Base-by-base conservation (phyloP, 2,888 invertebrate species). In the Icerya purchasi region DNA sequence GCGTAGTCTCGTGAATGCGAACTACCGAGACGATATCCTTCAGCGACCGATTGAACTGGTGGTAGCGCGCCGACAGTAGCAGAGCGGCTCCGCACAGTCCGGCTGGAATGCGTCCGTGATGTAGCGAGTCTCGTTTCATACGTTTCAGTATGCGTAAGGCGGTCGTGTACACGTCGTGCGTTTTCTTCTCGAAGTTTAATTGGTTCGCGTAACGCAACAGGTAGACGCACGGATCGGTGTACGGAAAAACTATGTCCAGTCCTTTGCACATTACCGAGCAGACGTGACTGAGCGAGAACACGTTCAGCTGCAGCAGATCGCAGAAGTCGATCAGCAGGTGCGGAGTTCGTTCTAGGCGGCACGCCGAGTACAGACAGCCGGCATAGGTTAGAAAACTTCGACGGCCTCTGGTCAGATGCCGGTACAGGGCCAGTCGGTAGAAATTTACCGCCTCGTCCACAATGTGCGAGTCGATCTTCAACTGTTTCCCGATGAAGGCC, bases 81-180 rank as follows among this genome's bases (percentile, higher is more conserved):
- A 98, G 76, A 1, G 97, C 97, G 70, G 98, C 97, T 22, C 98
- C 98, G 73, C 97, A 98, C 21, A 98, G 79, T 14, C 97, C 98
- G 0, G 96, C 93, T 1, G 98, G 97, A 65, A 96, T 75, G 61
- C 98, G 77, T 5, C 98, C 98, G 1, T 89, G 90, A 71, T 94
- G 92, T 72, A 98, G 86, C 71, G 92, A 96, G 73, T 98, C 98
- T 68, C 90, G 80, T 73, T 96, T 97, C 98, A 98, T 98, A 66
- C 98, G 78, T 72, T 92, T 87, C 22, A 97, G 91, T 62, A 98
- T 77, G 60, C 97, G 78, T 61, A 92, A 76, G 0, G 97, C 97
- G 1, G 97, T 93, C 78, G 86, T 89, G 59, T 89, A 86, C 3
- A 98, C 96, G 70, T 92, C 91, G 68, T 94, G 91, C 14, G 89